Conservation (phyloP, 1,140 invertebrate species). For the Mylabris phalerata region DNA sequence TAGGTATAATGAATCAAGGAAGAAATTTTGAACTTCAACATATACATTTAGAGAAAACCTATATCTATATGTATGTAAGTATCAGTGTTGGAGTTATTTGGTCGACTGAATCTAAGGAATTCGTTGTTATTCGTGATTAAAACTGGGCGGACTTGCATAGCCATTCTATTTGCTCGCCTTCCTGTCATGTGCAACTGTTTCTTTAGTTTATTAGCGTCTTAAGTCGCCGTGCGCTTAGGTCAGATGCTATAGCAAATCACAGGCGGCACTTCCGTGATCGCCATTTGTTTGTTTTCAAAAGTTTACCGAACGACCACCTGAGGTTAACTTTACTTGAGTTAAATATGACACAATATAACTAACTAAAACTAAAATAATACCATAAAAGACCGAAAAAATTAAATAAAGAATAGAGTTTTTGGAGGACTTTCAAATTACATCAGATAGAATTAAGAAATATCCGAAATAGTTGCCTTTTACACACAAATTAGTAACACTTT, state of each 20-base stretch:
- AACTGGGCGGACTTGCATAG: slow-evolving; percentile 30
- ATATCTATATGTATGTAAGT: no score
- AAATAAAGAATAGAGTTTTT: no score
- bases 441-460: not conserved
- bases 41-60: no score
- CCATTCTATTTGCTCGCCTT: slow-evolving; percentile 30
- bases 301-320: no score
- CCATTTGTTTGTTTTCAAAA: no score
- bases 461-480: not conserved
- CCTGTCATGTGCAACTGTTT: slow-evolving; percentile 32
- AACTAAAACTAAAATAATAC: no score
- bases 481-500: slow-evolving; percentile 9
- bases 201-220: slow-evolving; percentile 26
- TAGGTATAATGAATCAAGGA: no score
- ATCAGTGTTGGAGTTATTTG: slow-evolving; percentile 14
- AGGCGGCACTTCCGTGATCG: slow-evolving; percentile 4
- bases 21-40: no score
- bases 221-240: slow-evolving; percentile 7
- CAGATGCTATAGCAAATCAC: slow-evolving; percentile 11
- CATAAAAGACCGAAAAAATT: no score
- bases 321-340: no score
- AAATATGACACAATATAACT: no score
- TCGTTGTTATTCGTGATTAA: slow-evolving; percentile 32
- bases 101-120: slow-evolving; percentile 30
- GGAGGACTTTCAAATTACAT: not conserved